These are phyloP conservation scores for Cichlasoma orientale DNA, from an alignment of 2,797 vertebrate genomes.

Conservation along the genomic window DNA sequence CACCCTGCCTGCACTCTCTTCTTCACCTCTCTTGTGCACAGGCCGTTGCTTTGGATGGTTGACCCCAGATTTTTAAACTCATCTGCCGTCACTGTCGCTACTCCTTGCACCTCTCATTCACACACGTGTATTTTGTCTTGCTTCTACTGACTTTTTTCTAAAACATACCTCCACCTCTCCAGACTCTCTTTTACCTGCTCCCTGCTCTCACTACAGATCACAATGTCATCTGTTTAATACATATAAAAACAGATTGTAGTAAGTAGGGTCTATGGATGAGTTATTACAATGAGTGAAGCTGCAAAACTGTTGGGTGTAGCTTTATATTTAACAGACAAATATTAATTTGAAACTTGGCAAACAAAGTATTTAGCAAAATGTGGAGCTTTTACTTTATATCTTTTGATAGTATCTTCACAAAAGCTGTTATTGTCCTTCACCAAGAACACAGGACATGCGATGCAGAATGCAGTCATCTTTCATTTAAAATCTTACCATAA, in stretches of 20 bases:
- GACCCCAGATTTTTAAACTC: neutral
- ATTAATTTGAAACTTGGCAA: neutral
- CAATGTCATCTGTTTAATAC: neutral
- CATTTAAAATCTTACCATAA: neutral
- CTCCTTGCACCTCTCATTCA: neutral
- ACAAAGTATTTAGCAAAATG: neutral
- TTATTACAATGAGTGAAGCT: neutral
- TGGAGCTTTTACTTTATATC: neutral
- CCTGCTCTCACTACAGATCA: neutral
- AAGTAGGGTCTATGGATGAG: neutral
- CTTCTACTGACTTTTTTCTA: neutral
- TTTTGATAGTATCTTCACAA: slow-evolving; percentile 21
- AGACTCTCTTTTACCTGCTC: neutral
- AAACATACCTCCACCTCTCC: neutral
- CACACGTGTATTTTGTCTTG: neutral
- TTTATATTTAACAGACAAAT: neutral
- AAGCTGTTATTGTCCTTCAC: neutral
- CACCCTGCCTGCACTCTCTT: neutral
- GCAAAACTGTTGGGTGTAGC: neutral
- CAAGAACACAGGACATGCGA: neutral
- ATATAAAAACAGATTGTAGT: neutral
- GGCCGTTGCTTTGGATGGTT: neutral
- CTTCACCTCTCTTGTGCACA: neutral
- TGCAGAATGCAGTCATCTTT: slow-evolving; percentile 10
- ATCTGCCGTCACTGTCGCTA: neutral